Evolutionary conservation across 2,113 vertebrate genomes (phyloP).

Genomic region (Misgurnus mizolepis): DNA sequence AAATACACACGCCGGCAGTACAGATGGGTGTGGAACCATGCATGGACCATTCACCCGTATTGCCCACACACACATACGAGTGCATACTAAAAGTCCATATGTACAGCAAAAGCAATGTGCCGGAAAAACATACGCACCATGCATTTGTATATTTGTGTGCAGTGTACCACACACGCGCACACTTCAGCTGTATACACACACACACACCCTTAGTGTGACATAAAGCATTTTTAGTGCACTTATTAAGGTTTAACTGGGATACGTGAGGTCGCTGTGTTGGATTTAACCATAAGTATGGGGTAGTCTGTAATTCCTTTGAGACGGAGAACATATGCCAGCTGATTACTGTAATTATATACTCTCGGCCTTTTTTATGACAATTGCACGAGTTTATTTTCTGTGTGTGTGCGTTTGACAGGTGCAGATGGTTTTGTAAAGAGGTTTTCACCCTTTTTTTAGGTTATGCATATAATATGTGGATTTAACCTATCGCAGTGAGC

Average conservation of each 20-base stretch:
- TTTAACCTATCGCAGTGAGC: no score
- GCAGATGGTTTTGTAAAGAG: not conserved
- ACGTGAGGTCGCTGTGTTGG: not conserved
- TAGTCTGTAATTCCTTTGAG: constrained; percentile 35
- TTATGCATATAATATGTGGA: no score
- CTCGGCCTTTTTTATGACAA: constrained; percentile 16
- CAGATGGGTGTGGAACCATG: constrained; percentile 52
- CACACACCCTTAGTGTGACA: constrained; percentile 13
- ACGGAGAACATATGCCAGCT: constrained; percentile 16
- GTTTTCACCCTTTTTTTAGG: not conserved
- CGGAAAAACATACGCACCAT: not conserved
- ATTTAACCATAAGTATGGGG: constrained; percentile 34
- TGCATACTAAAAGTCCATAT: constrained; percentile 37
- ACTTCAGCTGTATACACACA: not conserved
- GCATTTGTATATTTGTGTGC: constrained; percentile 32
- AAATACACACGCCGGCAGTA: constrained; percentile 29
- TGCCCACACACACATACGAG: constrained; percentile 44
- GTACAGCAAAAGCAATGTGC: not conserved
- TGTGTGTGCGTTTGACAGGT: constrained; percentile 42
- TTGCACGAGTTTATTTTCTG: constrained; percentile 28
- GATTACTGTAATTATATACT: constrained; percentile 31
- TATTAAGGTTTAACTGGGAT: constrained; percentile 30
- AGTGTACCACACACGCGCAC: not conserved
- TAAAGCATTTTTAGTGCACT: constrained; percentile 39
- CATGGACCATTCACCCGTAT: constrained; percentile 32